Evolutionary conservation across 2,888 invertebrate genomes (phyloP), one percentile per base, ranked within the genome.

Genomic region (Merodon equestris): DNA sequence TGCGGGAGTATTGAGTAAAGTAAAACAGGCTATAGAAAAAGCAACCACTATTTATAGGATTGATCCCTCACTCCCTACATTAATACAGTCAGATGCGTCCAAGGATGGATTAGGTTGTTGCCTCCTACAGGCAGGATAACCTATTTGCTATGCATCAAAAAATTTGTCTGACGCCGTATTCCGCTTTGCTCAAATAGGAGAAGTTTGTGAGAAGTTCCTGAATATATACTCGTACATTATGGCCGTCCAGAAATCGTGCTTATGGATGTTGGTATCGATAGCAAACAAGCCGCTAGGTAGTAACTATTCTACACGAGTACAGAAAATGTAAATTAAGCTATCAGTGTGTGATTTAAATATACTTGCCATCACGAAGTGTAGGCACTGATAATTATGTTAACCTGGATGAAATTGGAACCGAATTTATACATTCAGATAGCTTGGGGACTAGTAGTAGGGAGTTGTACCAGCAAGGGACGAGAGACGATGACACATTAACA

Each of bases 221-320:
- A 84, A 17, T 85, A 83, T 75, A 82, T 85, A 27, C n/a, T n/a
- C n/a, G n/a, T n/a, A n/a, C n/a, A n/a, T 4, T 84, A 83, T 82
- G 84, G 84, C 0, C 47, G 75, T 18, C 13, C 82, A 72, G 64
- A 83, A 17, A 76, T 42, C 15, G 67, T 83, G 7, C 47, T 83
- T 34, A 86, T 83, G 53, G 84, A 85, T 77, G 9, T 47, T 85
- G n/a, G 83, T 84, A n/a, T 53, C 66, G 7, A 82, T 85, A 57
- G 66, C 83, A 56, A 84, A 84, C 53, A 84, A 82, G 63, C 18
- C 54, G n/a, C 34, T 84, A 15, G 82, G n/a, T n/a, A n/a, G n/a
- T n/a, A n/a, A n/a, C n/a, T 77, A 83, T 34, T 40, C 19, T 3
- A 15, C 82, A 5, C 63, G 84, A 63, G 48, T 84, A 13, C 84